A percentile compares a stretch with the other conserved stretches of the same genome.
Conservation (phyloP, 1,140 invertebrate species). For the Cyphomyrmex costatus region DNA sequence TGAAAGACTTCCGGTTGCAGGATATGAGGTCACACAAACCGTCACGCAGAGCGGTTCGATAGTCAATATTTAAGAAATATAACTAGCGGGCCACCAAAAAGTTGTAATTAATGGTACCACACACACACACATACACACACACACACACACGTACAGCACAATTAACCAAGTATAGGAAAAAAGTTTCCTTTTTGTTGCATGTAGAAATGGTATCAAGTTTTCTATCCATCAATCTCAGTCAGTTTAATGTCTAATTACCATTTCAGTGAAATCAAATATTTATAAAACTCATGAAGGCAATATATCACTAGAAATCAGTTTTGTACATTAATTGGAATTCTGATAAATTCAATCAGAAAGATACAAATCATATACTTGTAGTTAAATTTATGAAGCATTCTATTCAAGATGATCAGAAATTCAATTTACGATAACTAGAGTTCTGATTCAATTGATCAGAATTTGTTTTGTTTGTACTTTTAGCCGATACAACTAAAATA, state of each 20-base stretch:
- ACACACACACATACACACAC: too few species aligned
- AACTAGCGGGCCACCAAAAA: neutral
- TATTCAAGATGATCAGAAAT: too few species aligned
- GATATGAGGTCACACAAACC: constrained; percentile 65
- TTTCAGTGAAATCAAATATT: neutral
- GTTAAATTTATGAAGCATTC: too few species aligned
- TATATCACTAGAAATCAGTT: too few species aligned
- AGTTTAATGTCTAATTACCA: neutral
- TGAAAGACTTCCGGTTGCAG: constrained; percentile 65
- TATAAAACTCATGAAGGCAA: neutral
- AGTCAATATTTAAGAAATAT: constrained; percentile 65
- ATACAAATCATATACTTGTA: too few species aligned
- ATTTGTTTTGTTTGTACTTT: too few species aligned
- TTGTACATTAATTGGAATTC: too few species aligned
- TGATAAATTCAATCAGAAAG: too few species aligned
- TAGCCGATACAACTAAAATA: too few species aligned
- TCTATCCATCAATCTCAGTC: neutral
- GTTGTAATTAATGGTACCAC: neutral
- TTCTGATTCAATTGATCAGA: too few species aligned
- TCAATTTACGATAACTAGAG: too few species aligned
- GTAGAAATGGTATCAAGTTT: neutral
- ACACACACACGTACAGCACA: neutral
- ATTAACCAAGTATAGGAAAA: neutral
- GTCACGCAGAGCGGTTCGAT: constrained; percentile 3
- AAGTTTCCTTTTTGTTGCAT: neutral